Evolutionary conservation across 2,113 vertebrate genomes (phyloP).

Genomic region (Lethenteron camtschaticum): DNA sequence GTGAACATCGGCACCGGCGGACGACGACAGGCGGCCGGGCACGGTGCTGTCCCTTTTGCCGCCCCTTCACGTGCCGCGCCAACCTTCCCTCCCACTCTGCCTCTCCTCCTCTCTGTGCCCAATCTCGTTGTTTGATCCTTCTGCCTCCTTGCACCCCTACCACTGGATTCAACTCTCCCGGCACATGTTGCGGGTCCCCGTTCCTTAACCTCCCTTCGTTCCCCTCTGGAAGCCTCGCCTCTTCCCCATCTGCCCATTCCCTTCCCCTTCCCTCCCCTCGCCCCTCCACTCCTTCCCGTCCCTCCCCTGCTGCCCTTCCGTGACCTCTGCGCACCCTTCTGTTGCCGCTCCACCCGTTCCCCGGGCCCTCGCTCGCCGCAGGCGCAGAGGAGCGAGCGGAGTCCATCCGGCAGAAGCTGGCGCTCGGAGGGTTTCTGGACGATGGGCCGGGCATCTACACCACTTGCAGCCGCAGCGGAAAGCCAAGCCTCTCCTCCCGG

Average conservation of each 20-base stretch:
- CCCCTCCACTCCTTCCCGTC: not conserved
- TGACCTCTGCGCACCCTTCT: not conserved
- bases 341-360: not conserved
- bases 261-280: not conserved
- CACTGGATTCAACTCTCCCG: too few species aligned
- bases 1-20: too few species aligned
- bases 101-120: too few species aligned
- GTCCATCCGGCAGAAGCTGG: conserved; percentile 96
- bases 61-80: too few species aligned
- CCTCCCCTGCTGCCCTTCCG: not conserved
- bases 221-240: not conserved
- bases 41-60: too few species aligned
- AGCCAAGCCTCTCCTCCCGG: conserved; percentile 90
- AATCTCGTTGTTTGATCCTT: too few species aligned
- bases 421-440: conserved; percentile 91
- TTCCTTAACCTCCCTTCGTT: not conserved
- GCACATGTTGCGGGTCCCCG: not conserved
- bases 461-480: conserved; percentile 91
- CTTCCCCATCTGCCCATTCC: not conserved
- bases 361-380: conserved; percentile 14
- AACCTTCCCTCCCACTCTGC: too few species aligned
- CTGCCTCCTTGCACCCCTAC: too few species aligned
- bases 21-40: too few species aligned
- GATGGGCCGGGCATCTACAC: conserved; percentile 93
- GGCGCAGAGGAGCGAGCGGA: conserved; percentile 99